Base-by-base conservation (phyloP, 1,140 invertebrate species). In the Brachionus paranguensis region DNA sequence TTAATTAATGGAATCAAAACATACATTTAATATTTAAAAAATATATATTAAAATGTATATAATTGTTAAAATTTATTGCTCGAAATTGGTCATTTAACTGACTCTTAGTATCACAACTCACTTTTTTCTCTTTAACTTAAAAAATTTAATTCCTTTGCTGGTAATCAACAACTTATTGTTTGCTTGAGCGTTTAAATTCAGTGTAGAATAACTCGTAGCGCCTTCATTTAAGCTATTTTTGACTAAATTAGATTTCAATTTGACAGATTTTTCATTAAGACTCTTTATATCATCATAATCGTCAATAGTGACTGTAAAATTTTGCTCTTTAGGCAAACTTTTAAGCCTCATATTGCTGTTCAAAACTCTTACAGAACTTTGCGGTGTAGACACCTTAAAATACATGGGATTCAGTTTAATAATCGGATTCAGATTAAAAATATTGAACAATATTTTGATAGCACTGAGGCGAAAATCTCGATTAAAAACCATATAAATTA, bases 401-500 rank as follows among this genome's bases (percentile, higher is more conserved):
- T 53, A 76, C 43, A 47, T 24, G 0, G 72, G 72, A 29, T 76
- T 76, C 12, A 76, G 47, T 27, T 76, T 76, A 27, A 76, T 24
- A 5, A 76, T n/a, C 12, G 72, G 72, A 47, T 76, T 76, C 27
- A 76, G 29, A 81, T 81, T 81, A 37, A 68, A 81, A 10, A 81
- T 10, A 47, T 81, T 81, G 41, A 64, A 68, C 37, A 81, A 64
- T 29, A 47, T 41, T 20, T 68, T 60, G 60, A 81, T 20, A 12
- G 41, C 33, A 47, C 33, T 81, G 7, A 81, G 53, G 4, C 78
- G 50, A 81, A 81, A 81, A 43, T 60, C 53, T 45, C 53, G 50
- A 45, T 64, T 60, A 64, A 81, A 81, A 12, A 81, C 24, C 53
- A 81, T 41, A 17, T 81, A 81, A 12, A 81, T 81, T 64, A 68